Base-by-base conservation (phyloP, 2,797 vertebrate species). In the Enteromius anoplus region DNA sequence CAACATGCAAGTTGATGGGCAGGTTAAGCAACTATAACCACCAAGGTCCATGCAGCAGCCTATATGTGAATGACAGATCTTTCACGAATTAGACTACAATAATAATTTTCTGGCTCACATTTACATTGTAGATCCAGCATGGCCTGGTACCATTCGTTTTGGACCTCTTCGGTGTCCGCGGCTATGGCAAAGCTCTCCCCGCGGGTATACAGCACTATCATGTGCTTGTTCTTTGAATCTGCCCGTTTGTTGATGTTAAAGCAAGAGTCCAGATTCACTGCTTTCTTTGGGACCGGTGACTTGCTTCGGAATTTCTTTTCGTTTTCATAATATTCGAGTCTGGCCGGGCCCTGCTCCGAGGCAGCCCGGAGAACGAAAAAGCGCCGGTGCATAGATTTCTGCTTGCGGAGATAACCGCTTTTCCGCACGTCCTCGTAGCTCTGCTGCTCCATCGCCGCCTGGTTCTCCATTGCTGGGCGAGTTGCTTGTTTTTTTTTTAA, bases 321-420 rank as follows among this genome's bases (percentile, higher is more conserved):
- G 88, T 92, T 96, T 88, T 95, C 93, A 3, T 96, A 96, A 86
- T 95, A 95, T 88, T 96, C 95, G 0, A 97, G 93, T 2, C 94
- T 94, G 80, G 94, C 93, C 0, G 94, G 95, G 73, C 95, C 95
- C 17, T 88, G 91, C 79, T 95, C 93, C 75, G 96, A 95, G 29
- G 93, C 92, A 81, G 94, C 85, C 81, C 96, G 92, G 82, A 96
- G 93, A 88, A 96, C 95, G 91, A 96, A 97, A 92, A 93, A 96
- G 1, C 95, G 94, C 90, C 92, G 94, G 90, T 94, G 94, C 94
- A 94, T 95, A 47, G 95, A 96, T 92, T 96, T 97, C 86, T 96
- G 95, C 89, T 97, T 97, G 91, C 95, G 93, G 92, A 97, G 94
- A 88, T 96, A 96, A 42, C 96, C 95, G 88, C 94, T 95, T 78